These are phyloP conservation scores for Parnassius mnemosyne DNA, from an alignment of 2,888 invertebrate species.

Conservation along the genomic window DNA sequence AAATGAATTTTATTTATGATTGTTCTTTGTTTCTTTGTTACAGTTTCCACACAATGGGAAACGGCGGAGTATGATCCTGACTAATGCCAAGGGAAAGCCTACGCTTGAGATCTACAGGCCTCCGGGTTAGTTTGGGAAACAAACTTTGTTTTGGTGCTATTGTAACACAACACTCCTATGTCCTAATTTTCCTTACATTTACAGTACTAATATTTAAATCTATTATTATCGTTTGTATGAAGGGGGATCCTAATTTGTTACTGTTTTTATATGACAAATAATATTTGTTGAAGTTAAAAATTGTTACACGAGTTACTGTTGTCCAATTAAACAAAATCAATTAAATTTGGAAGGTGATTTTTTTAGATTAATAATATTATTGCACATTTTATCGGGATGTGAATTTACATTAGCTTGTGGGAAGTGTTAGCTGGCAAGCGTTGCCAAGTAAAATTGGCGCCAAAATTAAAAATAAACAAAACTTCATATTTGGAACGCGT, in stretches of 20 bases:
- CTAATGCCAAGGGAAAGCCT: constrained; percentile 86
- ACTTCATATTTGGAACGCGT: constrained; percentile 72
- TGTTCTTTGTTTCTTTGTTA: constrained; percentile 34
- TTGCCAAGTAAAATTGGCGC: constrained; percentile 66
- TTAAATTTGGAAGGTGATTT: too few species aligned
- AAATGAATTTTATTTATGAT: too few species aligned
- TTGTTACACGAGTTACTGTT: too few species aligned
- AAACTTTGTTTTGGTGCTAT: neutral
- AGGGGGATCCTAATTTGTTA: too few species aligned
- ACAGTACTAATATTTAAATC: neutral
- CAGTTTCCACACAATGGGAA: constrained; percentile 84
- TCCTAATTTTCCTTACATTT: constrained; percentile 18
- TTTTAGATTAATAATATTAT: constrained; percentile 2
- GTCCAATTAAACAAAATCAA: too few species aligned
- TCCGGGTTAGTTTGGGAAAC: constrained; percentile 83
- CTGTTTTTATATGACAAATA: too few species aligned
- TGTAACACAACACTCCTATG: neutral
- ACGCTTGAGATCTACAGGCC: constrained; percentile 94
- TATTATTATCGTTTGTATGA: too few species aligned
- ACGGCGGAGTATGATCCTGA: constrained; percentile 87
- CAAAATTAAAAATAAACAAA: constrained; percentile 80
- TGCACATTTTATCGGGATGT: constrained; percentile 3
- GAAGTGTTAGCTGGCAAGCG: constrained; percentile 52
- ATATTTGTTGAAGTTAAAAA: too few species aligned
- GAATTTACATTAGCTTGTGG: constrained; percentile 27